phyloP scores from a whole-genome alignment of 2,888 invertebrate genomes.

The Leptopilina drosophilae region DNA sequence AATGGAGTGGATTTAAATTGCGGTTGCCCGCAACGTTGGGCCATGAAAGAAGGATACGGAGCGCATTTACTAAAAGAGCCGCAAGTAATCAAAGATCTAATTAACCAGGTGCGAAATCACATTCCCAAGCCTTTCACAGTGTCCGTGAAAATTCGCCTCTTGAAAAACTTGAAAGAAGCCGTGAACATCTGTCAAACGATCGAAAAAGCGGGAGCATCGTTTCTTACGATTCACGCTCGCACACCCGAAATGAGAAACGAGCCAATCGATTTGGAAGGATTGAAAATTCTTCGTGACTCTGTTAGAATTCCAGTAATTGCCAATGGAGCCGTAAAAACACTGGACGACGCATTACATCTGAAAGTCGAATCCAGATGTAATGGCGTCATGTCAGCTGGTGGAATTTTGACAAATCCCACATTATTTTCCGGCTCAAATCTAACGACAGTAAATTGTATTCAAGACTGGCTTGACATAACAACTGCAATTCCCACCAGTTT shows the following conservation, averaged over 20 bases:
- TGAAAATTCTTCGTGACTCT: conserved; percentile 84
- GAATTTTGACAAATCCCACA: conserved; percentile 93
- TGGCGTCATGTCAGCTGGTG: conserved; percentile 95
- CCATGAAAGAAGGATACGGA: conserved; percentile 93
- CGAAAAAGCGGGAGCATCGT: conserved; percentile 92
- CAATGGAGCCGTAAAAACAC: conserved; percentile 91
- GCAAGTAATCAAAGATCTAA: conserved; percentile 88
- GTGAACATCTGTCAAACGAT: conserved; percentile 88
- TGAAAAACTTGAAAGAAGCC: conserved; percentile 84
- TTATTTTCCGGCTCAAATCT: conserved; percentile 85
- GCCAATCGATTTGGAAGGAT: conserved; percentile 83
- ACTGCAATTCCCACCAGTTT: conserved; percentile 80
- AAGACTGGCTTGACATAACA: conserved; percentile 88
- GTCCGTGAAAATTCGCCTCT: conserved; percentile 94
- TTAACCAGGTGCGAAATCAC: conserved; percentile 85
- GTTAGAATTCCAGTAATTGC: conserved; percentile 91
- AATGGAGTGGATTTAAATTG: conserved; percentile 98
- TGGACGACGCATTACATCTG: conserved; percentile 85
- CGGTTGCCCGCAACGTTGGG: conserved; percentile 98
- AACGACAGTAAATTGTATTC: conserved; percentile 89
- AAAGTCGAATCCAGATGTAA: conserved; percentile 83
- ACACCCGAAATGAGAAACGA: conserved; percentile 91
- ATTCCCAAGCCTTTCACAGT: conserved; percentile 88
- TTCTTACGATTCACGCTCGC: conserved; percentile 94
- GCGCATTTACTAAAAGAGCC: conserved; percentile 90